A percentile compares a stretch with the other conserved stretches of the same genome.
Evolutionary conservation across 2,113 vertebrate genomes (phyloP).

Genomic region (Caranx melampygus): DNA sequence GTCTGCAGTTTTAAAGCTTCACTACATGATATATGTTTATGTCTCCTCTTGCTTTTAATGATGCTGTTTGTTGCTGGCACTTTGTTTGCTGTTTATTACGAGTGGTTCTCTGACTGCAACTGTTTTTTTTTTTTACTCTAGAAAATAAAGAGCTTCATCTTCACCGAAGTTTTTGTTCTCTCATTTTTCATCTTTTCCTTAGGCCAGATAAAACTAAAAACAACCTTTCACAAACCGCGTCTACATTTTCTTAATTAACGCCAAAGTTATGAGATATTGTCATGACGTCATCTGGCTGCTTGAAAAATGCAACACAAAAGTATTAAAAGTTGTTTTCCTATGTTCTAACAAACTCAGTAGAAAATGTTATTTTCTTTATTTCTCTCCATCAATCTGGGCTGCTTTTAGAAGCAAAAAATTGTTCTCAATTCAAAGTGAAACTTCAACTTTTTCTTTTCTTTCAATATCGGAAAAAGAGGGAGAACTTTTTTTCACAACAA

Average conservation of each 20-base stretch:
- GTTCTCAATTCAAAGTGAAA: too few species aligned
- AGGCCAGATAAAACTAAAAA: not conserved
- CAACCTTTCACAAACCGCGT: not conserved
- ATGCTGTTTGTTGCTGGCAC: conserved; percentile 32
- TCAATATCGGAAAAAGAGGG: too few species aligned
- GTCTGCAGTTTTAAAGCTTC: conserved; percentile 29
- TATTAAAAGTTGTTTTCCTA: not conserved
- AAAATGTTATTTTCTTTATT: not conserved
- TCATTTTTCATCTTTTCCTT: not conserved
- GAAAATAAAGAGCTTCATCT: not conserved
- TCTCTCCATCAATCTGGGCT: not conserved
- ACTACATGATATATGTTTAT: conserved; percentile 40
- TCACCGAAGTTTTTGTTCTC: not conserved
- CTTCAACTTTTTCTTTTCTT: too few species aligned
- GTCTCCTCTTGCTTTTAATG: conserved; percentile 55
- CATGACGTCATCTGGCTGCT: not conserved
- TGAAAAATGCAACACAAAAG: not conserved
- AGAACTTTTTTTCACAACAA: not conserved
- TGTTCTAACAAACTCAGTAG: not conserved
- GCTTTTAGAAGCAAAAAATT: not conserved
- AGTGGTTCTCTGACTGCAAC: conserved; percentile 8
- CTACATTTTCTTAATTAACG: not conserved
- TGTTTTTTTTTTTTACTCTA: conserved; percentile 9
- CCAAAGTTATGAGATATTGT: not conserved
- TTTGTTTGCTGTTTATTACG: conserved; percentile 5